Evolutionary conservation across 2,113 vertebrate genomes (phyloP).

Genomic region (Gasterosteus aculeatus): DNA sequence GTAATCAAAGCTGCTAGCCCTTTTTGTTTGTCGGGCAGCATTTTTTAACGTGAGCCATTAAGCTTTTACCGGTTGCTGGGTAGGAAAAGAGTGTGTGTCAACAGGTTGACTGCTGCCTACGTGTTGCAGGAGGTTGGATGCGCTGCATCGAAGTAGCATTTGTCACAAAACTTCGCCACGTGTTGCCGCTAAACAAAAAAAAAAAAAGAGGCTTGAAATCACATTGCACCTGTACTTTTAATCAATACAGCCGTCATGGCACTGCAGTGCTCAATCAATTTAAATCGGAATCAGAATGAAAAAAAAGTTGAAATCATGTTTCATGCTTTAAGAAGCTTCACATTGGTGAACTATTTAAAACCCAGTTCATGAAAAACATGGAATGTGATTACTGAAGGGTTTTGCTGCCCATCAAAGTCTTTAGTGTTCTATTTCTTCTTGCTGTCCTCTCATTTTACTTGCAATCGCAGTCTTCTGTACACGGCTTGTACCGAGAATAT

Average conservation of each 20-base stretch:
- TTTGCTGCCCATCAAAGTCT: background rate
- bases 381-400: conserved; percentile 1
- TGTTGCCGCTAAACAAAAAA: background rate
- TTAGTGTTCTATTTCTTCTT: background rate
- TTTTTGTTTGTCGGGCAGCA: conserved; percentile 31
- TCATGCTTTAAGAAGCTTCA: conserved; percentile 14
- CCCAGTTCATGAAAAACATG: background rate
- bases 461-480: no score
- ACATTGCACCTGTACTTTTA: background rate
- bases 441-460: background rate
- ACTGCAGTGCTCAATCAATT: conserved; percentile 14
- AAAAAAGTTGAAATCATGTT: background rate
- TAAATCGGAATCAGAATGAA: conserved; percentile 11
- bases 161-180: background rate
- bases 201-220: background rate
- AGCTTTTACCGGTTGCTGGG: conserved; percentile 15
- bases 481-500: background rate
- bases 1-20: conserved; percentile 39
- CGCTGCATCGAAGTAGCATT: conserved; percentile 1
- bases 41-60: conserved; percentile 23
- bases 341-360: conserved; percentile 7
- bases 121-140: conserved; percentile 15
- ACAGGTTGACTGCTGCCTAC: conserved; percentile 41
- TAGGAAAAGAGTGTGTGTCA: conserved; percentile 29
- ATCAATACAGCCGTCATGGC: background rate